A percentile compares a stretch with the other conserved stretches of the same genome.
Conservation (phyloP, 2,888 invertebrate genomes). For the Oegoconia quadripuncta region DNA sequence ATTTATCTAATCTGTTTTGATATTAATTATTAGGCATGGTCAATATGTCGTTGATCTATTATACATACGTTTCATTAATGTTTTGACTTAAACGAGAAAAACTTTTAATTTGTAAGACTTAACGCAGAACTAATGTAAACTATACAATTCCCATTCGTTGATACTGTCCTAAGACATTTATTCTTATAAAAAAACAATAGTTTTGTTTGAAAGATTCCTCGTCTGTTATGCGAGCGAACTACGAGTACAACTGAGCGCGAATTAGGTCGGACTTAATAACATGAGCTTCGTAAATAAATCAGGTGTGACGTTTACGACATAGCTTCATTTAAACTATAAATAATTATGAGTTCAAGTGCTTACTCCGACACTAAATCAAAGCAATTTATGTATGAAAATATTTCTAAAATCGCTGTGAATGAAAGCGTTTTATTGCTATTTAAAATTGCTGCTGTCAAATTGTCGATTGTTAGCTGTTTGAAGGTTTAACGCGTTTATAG, state of each 20-base stretch:
- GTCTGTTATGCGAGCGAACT: too few relatives aligned
- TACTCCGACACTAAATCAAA: constrained; percentile 48
- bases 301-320: constrained; percentile 52
- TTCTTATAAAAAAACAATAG: too few relatives aligned
- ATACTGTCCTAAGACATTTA: too few relatives aligned
- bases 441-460: constrained; percentile 26
- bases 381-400: constrained; percentile 50
- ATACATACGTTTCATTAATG: too few relatives aligned
- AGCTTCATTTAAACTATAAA: constrained; percentile 63
- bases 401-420: constrained; percentile 29
- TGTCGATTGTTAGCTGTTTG: constrained; percentile 8
- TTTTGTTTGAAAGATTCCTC: too few relatives aligned
- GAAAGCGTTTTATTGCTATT: constrained; percentile 32
- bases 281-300: constrained; percentile 50
- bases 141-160: too few relatives aligned
- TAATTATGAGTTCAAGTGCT: constrained; percentile 49
- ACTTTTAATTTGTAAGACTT: too few relatives aligned
- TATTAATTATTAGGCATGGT: too few relatives aligned
- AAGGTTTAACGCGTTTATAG: background rate
- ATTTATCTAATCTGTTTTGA: too few relatives aligned
- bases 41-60: too few relatives aligned
- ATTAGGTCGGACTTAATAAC: constrained; percentile 33
- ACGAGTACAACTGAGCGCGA: background rate
- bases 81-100: too few relatives aligned
- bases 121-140: too few relatives aligned